phyloP scores from a whole-genome alignment of 1,140 invertebrate species.

The Drosophila mojavensis region DNA sequence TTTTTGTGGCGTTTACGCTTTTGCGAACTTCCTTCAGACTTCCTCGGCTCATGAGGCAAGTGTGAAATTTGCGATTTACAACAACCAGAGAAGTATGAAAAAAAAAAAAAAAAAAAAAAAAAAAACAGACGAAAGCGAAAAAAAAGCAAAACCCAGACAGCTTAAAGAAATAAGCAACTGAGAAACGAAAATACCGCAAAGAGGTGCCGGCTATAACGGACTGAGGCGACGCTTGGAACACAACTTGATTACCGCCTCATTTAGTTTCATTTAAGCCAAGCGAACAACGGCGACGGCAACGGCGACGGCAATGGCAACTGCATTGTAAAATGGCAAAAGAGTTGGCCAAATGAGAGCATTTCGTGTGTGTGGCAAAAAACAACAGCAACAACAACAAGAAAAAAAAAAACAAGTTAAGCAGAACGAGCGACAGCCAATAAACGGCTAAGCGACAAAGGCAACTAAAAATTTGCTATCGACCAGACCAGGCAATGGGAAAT shows the following conservation, averaged over 20 bases:
- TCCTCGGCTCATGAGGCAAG: conserved; percentile 49
- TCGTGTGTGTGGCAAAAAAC: conserved; percentile 43
- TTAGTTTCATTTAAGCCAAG: conserved; percentile 81
- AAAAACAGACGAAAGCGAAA: conserved; percentile 27
- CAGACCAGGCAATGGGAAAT: conserved; percentile 32
- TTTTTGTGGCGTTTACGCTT: conserved; percentile 62
- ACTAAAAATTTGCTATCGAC: conserved; percentile 57
- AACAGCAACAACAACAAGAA: no score
- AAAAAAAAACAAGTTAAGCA: conserved; percentile 74
- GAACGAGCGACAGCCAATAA: conserved; percentile 61
- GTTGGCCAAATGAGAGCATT: conserved; percentile 75
- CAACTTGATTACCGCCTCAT: conserved; percentile 81
- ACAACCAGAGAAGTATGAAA: conserved; percentile 70
- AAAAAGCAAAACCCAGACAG: neutral
- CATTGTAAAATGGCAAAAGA: conserved; percentile 65
- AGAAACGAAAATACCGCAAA: conserved; percentile 79
- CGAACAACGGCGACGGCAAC: conserved; percentile 18
- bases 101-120: conserved; percentile 53
- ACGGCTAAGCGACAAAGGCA: conserved; percentile 70
- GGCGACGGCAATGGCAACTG: conserved; percentile 18
- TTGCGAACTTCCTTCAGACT: conserved; percentile 36
- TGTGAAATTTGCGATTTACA: conserved; percentile 81
- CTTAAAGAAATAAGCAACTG: conserved; percentile 20
- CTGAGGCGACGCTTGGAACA: conserved; percentile 68
- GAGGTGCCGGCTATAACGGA: conserved; percentile 57